Percentiles rank a stretch among this genome's conserved stretches.
Evolutionary conservation across 2,888 invertebrate species (phyloP).

Genomic region (Neoascia interrupta): DNA sequence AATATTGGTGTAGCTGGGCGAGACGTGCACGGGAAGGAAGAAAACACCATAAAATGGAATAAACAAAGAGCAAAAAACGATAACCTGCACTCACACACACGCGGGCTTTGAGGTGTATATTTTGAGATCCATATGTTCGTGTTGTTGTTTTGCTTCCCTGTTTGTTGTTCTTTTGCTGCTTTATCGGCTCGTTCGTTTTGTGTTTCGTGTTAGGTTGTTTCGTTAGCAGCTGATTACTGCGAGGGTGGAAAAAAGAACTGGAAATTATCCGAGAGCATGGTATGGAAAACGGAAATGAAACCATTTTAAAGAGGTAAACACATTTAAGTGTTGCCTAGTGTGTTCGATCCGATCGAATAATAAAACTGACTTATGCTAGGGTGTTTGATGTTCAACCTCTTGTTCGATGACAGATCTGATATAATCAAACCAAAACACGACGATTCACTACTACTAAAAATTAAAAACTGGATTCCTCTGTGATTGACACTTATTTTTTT

Average conservation of each 20-base stretch:
- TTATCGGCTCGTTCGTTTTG: conserved; percentile 47
- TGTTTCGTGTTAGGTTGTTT: conserved; percentile 28
- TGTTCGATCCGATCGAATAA: too few species aligned
- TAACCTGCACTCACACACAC: conserved; percentile 2
- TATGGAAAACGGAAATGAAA: too few species aligned
- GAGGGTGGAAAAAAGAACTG: background rate
- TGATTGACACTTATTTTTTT: too few species aligned
- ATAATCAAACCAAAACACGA: too few species aligned
- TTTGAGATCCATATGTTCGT: conserved; percentile 33
- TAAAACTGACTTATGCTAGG: too few species aligned
- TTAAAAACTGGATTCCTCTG: too few species aligned
- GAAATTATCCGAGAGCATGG: too few species aligned
- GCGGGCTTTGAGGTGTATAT: background rate
- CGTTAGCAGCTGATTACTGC: conserved; percentile 43
- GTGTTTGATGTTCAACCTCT: too few species aligned
- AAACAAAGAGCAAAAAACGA: conserved; percentile 2
- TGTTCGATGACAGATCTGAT: too few species aligned
- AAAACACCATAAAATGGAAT: conserved; percentile 2
- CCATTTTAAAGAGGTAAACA: too few species aligned
- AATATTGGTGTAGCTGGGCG: background rate
- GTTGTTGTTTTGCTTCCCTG: conserved; percentile 62
- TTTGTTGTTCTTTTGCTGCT: conserved; percentile 65
- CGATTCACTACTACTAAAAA: too few species aligned
- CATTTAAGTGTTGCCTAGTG: too few species aligned
- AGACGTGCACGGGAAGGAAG: background rate